Percentiles rank a stretch among this genome's conserved stretches.
Conservation (phyloP, 2,888 invertebrate genomes). For the Archips xylosteana region DNA sequence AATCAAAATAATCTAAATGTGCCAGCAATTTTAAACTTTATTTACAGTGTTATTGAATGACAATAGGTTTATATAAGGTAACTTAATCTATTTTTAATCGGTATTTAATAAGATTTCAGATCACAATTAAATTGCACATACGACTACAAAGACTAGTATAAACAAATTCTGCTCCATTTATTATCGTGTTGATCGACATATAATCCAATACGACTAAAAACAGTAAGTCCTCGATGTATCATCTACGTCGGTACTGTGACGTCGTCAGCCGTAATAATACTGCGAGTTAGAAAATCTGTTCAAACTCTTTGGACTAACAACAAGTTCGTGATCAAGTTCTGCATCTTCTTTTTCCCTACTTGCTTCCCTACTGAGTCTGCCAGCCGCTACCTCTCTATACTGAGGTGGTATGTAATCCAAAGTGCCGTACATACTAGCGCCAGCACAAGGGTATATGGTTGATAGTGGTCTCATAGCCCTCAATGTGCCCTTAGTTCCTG, state of each 20-base stretch:
- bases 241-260: slow-evolving; percentile 53
- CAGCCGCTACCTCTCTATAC: slow-evolving; percentile 58
- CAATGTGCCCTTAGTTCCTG: slow-evolving; percentile 69
- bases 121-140: slow-evolving; percentile 25
- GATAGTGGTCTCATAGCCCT: slow-evolving; percentile 79
- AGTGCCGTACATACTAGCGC: slow-evolving; percentile 77
- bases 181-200: not conserved
- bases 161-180: slow-evolving; percentile 7
- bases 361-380: slow-evolving; percentile 52
- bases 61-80: not conserved
- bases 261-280: slow-evolving; percentile 76
- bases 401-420: slow-evolving; percentile 70
- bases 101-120: slow-evolving; percentile 10
- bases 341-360: slow-evolving; percentile 64
- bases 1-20: not conserved
- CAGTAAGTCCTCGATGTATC: slow-evolving; percentile 65
- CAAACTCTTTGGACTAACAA: slow-evolving; percentile 77
- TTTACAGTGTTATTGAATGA: slow-evolving; percentile 10
- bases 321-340: slow-evolving; percentile 61
- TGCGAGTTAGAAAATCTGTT: slow-evolving; percentile 72
- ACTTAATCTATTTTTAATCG: not conserved
- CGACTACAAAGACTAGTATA: slow-evolving; percentile 11
- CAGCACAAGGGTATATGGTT: slow-evolving; percentile 75
- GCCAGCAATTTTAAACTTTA: not conserved
- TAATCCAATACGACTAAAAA: slow-evolving; percentile 53